phyloP scores from a whole-genome alignment of 2,888 invertebrate genomes.

The Limnephilus auricula region DNA sequence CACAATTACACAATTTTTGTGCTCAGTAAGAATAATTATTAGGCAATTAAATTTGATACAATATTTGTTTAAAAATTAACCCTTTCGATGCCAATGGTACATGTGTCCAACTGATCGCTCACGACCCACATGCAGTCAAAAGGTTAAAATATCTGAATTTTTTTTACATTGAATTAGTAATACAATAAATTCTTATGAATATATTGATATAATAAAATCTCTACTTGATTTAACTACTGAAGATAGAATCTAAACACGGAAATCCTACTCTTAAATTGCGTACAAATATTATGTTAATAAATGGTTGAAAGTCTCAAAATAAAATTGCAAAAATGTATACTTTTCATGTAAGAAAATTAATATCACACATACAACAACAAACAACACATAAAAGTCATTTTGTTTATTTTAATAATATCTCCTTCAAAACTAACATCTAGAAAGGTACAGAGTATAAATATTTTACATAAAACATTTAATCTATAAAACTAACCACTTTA shows the following conservation, averaged over 20 bases:
- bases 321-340: conserved; percentile 28
- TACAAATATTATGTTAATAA: background rate
- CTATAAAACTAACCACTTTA: conserved; percentile 24
- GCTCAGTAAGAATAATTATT: background rate
- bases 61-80: background rate
- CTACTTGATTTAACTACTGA: background rate
- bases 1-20: background rate
- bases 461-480: conserved; percentile 5
- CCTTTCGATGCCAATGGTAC: background rate
- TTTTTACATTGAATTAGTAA: background rate
- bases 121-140: background rate
- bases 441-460: conserved; percentile 44
- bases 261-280: conserved; percentile 2
- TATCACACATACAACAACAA: conserved; percentile 37
- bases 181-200: background rate
- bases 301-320: conserved; percentile 27
- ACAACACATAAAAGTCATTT: conserved; percentile 14
- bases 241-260: background rate
- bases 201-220: background rate
- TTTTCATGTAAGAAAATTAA: background rate
- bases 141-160: background rate
- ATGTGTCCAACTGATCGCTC: background rate
- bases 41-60: background rate
- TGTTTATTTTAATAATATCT: conserved; percentile 12
- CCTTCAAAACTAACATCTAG: conserved; percentile 18